These are phyloP conservation scores for Catagonus wagneri DNA, from an alignment of 2,113 vertebrate species.

Conservation along the genomic window DNA sequence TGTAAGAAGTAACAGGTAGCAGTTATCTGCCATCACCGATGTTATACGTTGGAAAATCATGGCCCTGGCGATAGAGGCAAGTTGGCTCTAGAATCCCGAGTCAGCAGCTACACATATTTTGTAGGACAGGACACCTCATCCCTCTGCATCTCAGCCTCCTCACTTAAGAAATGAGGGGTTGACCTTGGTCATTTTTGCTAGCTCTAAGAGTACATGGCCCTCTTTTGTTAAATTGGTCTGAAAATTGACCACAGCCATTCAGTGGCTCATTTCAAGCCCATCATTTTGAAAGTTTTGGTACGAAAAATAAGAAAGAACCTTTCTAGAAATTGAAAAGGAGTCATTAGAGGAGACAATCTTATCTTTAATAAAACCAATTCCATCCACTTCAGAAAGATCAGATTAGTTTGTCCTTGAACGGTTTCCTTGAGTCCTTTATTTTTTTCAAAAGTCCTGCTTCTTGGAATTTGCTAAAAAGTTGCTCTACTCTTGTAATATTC, in stretches of 20 bases:
- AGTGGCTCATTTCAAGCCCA: constrained; percentile 44
- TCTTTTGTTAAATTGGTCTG: constrained; percentile 66
- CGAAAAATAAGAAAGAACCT: constrained; percentile 54
- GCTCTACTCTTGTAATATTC: neutral
- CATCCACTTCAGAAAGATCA: constrained; percentile 49
- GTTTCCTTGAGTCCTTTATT: constrained; percentile 39
- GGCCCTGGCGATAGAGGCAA: neutral
- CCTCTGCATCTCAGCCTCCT: constrained; percentile 3
- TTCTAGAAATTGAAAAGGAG: constrained; percentile 41
- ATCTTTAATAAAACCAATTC: constrained; percentile 47
- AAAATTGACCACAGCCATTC: constrained; percentile 48
- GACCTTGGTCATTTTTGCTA: constrained; percentile 35
- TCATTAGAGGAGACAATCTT: constrained; percentile 7
- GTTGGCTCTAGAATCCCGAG: neutral
- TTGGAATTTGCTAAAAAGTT: constrained; percentile 32
- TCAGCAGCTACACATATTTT: neutral
- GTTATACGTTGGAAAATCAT: neutral
- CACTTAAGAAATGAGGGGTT: neutral
- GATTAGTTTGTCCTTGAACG: neutral
- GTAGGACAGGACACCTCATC: neutral
- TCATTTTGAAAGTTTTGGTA: constrained; percentile 60
- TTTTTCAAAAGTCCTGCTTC: neutral
- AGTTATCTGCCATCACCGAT: neutral
- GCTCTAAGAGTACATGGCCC: neutral
- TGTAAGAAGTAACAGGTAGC: neutral